Evolutionary conservation across 2,888 invertebrate genomes (phyloP), one percentile per base, ranked within the genome.

Genomic region (Sarcophaga caerulescens): DNA sequence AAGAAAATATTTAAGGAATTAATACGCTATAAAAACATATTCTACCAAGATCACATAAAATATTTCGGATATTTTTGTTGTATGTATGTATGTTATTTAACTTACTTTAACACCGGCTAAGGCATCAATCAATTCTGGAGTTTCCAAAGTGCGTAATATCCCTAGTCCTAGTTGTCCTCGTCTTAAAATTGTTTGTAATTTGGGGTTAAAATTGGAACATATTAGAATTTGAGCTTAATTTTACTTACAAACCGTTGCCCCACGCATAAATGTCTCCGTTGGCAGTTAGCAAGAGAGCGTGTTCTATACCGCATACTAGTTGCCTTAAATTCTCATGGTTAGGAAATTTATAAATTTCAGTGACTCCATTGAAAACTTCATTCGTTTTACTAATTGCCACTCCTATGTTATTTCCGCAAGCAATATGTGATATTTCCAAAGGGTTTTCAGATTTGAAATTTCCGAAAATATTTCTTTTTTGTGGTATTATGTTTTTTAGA

Each of bases 81-180:
- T 52, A 52, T 52, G 17, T 52, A 52, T 52, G 52, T 52, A 52
- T 52, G 10, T 35, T 35, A 35, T 52, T 14, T 45, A 82, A 65
- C 70, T 69, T 89, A 93, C 94, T 90, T 94, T 95, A 23, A 98
- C 94, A 17, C 98, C 98, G 65, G 96, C 95, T 65, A 98, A 93
- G 65, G 95, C 96, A 89, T 96, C 95, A 3, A 98, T 93, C 88
- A 95, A 92, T 81, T 93, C 94, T 0, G 98, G 98, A 73, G 92
- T 91, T 59, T 95, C 94, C 87, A 95, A 93, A 87, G 94, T 94
- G 76, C 95, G 87, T 10, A 93, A 73, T 88, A 94, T 94, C n/a
- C 96, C 96, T 92, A 96, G 96, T 0, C 98, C 98, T 69, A 98
- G 93, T 93, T 98, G 98, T 45, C 98, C 96, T 83, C 97, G 96